phyloP scores from a whole-genome alignment of 2,797 vertebrate genomes.

The Liparis tanakae region DNA sequence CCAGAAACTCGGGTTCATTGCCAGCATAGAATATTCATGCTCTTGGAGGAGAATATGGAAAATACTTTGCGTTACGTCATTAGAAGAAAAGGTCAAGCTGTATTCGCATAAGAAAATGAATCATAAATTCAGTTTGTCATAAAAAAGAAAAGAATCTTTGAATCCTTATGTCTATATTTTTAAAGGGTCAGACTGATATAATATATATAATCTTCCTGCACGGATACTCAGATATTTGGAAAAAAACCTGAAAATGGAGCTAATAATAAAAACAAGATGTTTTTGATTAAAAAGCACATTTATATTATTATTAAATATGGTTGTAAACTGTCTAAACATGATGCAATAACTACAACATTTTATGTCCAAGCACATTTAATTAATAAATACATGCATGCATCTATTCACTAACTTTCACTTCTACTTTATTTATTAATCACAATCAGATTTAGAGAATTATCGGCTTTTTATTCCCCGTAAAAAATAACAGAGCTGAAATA shows the following conservation, averaged over 20 bases:
- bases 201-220: background rate
- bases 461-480: background rate
- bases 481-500: background rate
- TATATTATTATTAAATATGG: background rate
- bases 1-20: background rate
- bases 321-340: background rate
- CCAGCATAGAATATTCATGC: background rate
- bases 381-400: background rate
- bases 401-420: background rate
- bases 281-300: background rate
- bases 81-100: conserved; percentile 5
- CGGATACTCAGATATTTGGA: background rate
- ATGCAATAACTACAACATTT: background rate
- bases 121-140: background rate
- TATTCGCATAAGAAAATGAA: conserved; percentile 15
- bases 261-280: background rate
- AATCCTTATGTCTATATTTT: conserved; percentile 6
- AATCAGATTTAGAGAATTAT: background rate
- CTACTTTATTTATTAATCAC: background rate
- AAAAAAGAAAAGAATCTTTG: background rate
- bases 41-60: conserved; percentile 1
- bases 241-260: background rate
- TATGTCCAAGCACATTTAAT: background rate
- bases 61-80: conserved; percentile 4
- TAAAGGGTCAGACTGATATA: background rate